A percentile compares a stretch with the other conserved stretches of the same genome.
Conservation (phyloP, 2,888 invertebrate species). For the Lochmaea crataegi region DNA sequence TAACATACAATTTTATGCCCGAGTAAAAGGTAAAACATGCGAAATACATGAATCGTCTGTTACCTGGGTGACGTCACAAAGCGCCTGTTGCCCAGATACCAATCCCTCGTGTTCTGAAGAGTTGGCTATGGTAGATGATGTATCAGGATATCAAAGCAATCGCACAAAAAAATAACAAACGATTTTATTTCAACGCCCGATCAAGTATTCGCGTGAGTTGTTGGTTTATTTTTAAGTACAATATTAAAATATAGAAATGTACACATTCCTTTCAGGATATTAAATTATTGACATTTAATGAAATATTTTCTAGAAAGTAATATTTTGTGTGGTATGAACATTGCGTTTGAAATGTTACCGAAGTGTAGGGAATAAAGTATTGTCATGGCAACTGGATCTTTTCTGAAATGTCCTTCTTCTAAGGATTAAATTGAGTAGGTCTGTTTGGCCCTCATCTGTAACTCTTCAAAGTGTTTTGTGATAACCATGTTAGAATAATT, state of each 20-base stretch:
- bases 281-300: constrained; percentile 61
- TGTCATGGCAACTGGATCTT: no score
- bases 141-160: constrained; percentile 62
- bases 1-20: constrained; percentile 16
- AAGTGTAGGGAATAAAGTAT: no score
- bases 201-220: constrained; percentile 44
- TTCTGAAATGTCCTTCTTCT: no score
- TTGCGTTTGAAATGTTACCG: neutral
- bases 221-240: constrained; percentile 56
- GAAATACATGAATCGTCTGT: constrained; percentile 51
- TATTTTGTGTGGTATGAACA: neutral
- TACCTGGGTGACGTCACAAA: constrained; percentile 65
- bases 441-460: no score
- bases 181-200: constrained; percentile 55
- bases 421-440: no score
- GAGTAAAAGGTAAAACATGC: constrained; percentile 35
- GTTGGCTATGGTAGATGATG: constrained; percentile 46
- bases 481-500: no score
- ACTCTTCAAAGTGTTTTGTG: no score
- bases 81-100: constrained; percentile 65
- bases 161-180: constrained; percentile 56
- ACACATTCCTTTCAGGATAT: constrained; percentile 59
- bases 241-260: constrained; percentile 61
- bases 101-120: constrained; percentile 57
- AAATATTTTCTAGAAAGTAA: constrained; percentile 28